Percentiles rank a stretch among this genome's conserved stretches.
These are phyloP conservation scores for Meta bourneti DNA, from an alignment of 2,888 invertebrate species.

Conservation along the genomic window DNA sequence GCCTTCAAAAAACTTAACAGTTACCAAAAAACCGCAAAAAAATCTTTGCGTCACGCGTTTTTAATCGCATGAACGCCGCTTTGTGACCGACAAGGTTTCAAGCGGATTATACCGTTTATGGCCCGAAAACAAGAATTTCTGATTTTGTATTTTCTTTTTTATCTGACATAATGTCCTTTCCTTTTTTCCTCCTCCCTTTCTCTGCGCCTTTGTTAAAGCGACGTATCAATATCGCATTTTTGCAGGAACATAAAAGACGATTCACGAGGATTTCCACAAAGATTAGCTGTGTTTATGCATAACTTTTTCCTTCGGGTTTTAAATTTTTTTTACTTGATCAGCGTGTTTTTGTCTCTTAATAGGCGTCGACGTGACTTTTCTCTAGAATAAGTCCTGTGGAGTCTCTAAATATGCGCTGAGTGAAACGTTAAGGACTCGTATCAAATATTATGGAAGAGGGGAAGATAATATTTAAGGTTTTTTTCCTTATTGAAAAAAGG, in stretches of 20 bases:
- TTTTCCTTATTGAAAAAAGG: not conserved
- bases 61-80: constrained; percentile 68
- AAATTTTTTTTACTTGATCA: not conserved
- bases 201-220: constrained; percentile 15
- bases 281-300: constrained; percentile 58
- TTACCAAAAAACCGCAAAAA: constrained; percentile 11
- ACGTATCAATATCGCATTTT: constrained; percentile 68
- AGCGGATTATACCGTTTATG: constrained; percentile 69
- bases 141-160: constrained; percentile 33
- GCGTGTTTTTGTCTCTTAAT: not conserved
- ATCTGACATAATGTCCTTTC: not conserved
- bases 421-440: not conserved
- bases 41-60: constrained; percentile 49
- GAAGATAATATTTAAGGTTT: not conserved
- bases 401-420: constrained; percentile 38
- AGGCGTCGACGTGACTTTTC: not conserved
- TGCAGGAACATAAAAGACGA: constrained; percentile 39
- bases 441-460: not conserved
- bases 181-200: constrained; percentile 14
- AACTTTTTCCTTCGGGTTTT: not conserved
- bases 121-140: constrained; percentile 63
- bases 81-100: constrained; percentile 42
- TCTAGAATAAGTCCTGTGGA: not conserved
- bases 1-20: constrained; percentile 24
- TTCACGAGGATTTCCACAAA: constrained; percentile 55